A percentile compares a stretch with the other conserved stretches of the same genome.
These are phyloP conservation scores for Dasyurus viverrinus DNA, from an alignment of 2,113 vertebrate species.

Conservation along the genomic window DNA sequence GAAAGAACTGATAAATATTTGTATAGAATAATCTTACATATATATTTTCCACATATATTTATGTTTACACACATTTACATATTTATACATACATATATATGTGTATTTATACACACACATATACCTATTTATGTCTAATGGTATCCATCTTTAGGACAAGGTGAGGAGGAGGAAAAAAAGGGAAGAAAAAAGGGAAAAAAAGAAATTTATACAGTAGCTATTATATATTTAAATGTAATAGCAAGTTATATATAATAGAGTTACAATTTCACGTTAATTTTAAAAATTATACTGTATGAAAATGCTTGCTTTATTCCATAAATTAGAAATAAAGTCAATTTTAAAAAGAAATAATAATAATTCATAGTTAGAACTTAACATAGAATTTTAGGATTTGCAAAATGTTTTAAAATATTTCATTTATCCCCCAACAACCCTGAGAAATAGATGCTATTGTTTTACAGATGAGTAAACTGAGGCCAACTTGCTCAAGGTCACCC, in stretches of 20 bases:
- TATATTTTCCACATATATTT: background rate
- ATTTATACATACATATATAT: too few species aligned
- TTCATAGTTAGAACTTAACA: background rate
- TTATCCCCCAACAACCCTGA: background rate
- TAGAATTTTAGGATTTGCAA: background rate
- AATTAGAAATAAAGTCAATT: background rate
- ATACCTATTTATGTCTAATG: background rate
- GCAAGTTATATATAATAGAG: background rate
- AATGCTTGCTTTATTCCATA: background rate
- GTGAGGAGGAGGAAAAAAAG: background rate
- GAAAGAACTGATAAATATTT: background rate
- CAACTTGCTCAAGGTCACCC: background rate
- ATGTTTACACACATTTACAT: background rate
- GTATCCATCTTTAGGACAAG: background rate
- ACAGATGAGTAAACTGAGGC: background rate
- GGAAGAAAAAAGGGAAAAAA: background rate
- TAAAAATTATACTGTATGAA: background rate
- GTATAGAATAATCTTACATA: background rate
- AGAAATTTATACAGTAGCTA: background rate
- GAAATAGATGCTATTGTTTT: background rate
- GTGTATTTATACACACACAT: background rate
- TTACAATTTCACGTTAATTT: background rate
- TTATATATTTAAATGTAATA: background rate
- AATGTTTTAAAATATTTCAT: background rate
- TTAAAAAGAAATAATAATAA: background rate